These are phyloP conservation scores for Etheostoma spectabile DNA, from an alignment of 2,113 vertebrate genomes.

Conservation along the genomic window DNA sequence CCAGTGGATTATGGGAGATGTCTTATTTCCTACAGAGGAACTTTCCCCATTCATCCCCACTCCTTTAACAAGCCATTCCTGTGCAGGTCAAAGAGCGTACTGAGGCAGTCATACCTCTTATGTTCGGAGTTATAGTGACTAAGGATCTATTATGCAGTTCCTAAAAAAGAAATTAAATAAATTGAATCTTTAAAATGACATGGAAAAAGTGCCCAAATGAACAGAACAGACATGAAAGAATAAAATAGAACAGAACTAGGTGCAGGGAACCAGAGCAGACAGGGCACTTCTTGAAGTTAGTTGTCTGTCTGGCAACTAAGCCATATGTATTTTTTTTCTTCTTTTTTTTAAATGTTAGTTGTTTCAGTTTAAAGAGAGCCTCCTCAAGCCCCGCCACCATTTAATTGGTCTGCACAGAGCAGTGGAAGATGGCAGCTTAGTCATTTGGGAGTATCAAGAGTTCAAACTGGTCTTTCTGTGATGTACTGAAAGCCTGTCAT, in stretches of 20 bases:
- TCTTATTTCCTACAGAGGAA: constrained; percentile 54
- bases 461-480: constrained; percentile 39
- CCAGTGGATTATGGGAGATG: constrained; percentile 44
- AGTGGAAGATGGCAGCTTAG: constrained; percentile 78
- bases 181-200: constrained; percentile 50
- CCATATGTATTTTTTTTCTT: neutral
- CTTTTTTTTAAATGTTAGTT: constrained; percentile 40
- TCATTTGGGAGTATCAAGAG: constrained; percentile 61
- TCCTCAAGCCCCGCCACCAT: constrained; percentile 39
- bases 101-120: constrained; percentile 52
- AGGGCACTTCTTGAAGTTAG: constrained; percentile 80
- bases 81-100: constrained; percentile 69
- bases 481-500: constrained; percentile 23
- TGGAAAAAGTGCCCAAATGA: constrained; percentile 68
- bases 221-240: constrained; percentile 62
- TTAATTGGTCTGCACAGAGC: constrained; percentile 58
- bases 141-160: constrained; percentile 71
- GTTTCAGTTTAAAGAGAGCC: constrained; percentile 39
- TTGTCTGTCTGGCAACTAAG: constrained; percentile 58
- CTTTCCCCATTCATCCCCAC: constrained; percentile 20
- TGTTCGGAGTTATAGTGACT: constrained; percentile 45
- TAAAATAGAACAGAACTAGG: constrained; percentile 48
- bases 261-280: constrained; percentile 74
- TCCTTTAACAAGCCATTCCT: constrained; percentile 65
- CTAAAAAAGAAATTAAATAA: constrained; percentile 75